Percentiles rank a stretch among this genome's conserved stretches.
These are phyloP conservation scores for Idaea dimidiata DNA, from an alignment of 2,888 invertebrate genomes.

Conservation along the genomic window DNA sequence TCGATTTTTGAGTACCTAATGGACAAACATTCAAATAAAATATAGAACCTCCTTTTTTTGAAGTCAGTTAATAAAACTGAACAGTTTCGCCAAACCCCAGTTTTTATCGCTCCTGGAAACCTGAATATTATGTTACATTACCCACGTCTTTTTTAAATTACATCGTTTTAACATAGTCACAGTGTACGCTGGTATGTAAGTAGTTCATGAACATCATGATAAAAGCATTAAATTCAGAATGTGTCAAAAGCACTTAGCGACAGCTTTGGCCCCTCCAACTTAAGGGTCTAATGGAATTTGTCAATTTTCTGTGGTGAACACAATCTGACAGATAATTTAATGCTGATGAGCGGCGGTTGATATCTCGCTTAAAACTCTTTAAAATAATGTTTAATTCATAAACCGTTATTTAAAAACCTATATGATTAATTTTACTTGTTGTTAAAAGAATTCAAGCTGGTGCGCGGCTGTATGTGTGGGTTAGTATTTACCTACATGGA, in stretches of 20 bases:
- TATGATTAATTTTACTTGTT: background rate
- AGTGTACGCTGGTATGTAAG: background rate
- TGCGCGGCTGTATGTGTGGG: too few species aligned
- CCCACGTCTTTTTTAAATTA: background rate
- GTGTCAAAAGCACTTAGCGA: conserved; percentile 1
- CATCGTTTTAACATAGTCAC: background rate
- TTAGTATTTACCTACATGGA: too few species aligned
- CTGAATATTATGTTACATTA: too few species aligned
- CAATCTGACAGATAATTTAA: conserved; percentile 1
- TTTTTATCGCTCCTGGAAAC: too few species aligned
- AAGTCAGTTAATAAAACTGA: too few species aligned
- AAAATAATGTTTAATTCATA: background rate
- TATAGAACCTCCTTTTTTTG: too few species aligned
- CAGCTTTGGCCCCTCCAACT: background rate
- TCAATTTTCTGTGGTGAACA: conserved; percentile 1
- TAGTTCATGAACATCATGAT: background rate
- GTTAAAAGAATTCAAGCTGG: too few species aligned
- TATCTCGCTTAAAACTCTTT: background rate
- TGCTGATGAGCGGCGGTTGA: background rate
- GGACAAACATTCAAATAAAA: too few species aligned
- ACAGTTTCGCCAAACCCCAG: too few species aligned
- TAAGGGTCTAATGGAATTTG: conserved; percentile 1
- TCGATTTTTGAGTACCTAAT: too few species aligned
- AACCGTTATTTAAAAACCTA: background rate
- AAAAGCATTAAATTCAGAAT: background rate